Base-by-base conservation (phyloP, 1,140 invertebrate genomes). In the Pseudomyrmex concolor region DNA sequence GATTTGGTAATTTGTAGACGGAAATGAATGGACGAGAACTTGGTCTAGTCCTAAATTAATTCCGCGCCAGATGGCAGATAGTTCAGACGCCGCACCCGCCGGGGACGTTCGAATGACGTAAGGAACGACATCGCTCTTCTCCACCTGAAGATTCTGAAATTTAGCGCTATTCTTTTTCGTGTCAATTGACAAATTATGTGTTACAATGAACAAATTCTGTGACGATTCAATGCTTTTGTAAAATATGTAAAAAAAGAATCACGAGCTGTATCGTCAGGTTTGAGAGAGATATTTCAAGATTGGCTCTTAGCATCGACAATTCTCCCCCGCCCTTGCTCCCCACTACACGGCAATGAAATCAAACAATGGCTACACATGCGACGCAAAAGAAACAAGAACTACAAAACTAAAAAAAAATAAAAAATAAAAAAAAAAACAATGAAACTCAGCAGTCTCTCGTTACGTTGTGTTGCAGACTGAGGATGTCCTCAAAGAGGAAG, bases 401-500 rank as follows among this genome's bases (percentile, higher is more conserved):
- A 68, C 13, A 78, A 78, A 59, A 57, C 17, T 45, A 54, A 48
- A 57, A 51, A 0, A 59, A 68, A 50, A 54, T 59, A 57, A 51
- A 0, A 59, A 68, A 50, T n/a, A n/a, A 74, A 51, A 17, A 62
- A 73, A 73, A 83, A 64, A 15, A 48, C 48, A 78, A 85, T 72
- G 63, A 82, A 85, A 80, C 55, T 82, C 43, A 86, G 73, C 66
- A 50, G 55, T 77, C 84, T 84, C 63, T 86, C 74, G 80, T 85
- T 86, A 82, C 84, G 66, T 86, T 92, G 92, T 93, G 88, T 96
- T 96, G 67, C 96, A 97, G 97, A 96, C 88, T 94, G 93, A 97
- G 96, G 95, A 98, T 98, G 97, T 98, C 97, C 96, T 98, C 97
- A 95, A 98, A 98, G 96, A 96, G 97, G 95, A 98, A 98, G 94